Conservation (phyloP, 2,797 vertebrate species). For the Helostoma temminkii region DNA sequence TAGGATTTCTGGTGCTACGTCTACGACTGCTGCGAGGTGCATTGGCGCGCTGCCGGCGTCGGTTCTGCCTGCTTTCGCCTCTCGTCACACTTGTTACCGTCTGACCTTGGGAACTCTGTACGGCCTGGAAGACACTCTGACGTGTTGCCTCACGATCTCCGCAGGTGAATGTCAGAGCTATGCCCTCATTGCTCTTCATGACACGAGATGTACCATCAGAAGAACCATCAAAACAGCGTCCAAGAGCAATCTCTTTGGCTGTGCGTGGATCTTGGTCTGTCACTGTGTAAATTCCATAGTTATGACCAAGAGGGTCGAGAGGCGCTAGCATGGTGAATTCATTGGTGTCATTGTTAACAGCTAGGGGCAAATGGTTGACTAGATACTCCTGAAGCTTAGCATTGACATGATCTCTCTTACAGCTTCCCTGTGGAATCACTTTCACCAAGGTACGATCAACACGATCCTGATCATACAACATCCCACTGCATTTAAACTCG, state of each 20-base stretch:
- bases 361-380: constrained; percentile 95
- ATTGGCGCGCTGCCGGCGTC: constrained; percentile 79
- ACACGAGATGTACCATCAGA: constrained; percentile 93
- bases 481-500: constrained; percentile 98
- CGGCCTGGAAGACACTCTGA: constrained; percentile 91
- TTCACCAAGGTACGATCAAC: constrained; percentile 96
- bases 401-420: constrained; percentile 92
- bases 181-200: constrained; percentile 93
- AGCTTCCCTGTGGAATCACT: constrained; percentile 95
- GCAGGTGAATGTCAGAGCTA: constrained; percentile 94
- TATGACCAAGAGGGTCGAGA: constrained; percentile 96
- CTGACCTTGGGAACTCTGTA: constrained; percentile 82
- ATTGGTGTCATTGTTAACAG: constrained; percentile 96
- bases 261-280: constrained; percentile 96
- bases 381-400: constrained; percentile 96
- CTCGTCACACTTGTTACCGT: constrained; percentile 63
- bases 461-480: constrained; percentile 96
- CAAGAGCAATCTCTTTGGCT: constrained; percentile 96
- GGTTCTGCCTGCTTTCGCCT: constrained; percentile 77
- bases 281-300: constrained; percentile 98
- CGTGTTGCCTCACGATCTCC: constrained; percentile 83
- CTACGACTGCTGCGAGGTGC: constrained; percentile 67
- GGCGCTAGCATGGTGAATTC: constrained; percentile 98
- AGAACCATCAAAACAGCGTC: constrained; percentile 95
- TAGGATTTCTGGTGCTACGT: constrained; percentile 72